phyloP scores from a whole-genome alignment of 2,888 invertebrate species.

The Eupithecia centaureata region DNA sequence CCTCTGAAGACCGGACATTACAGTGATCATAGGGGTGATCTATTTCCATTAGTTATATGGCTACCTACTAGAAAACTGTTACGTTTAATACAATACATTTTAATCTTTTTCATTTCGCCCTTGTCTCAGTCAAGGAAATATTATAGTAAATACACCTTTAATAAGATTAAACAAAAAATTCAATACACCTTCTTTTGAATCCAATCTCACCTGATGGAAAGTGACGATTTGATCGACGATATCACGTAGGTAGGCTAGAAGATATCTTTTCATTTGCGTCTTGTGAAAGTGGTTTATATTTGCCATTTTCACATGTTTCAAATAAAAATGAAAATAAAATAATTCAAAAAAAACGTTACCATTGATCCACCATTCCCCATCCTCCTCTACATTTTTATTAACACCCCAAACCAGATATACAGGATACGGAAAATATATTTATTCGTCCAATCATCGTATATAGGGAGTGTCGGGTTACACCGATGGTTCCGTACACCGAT shows the following conservation, averaged over 20 bases:
- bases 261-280: too few species aligned
- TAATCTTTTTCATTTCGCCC: background rate
- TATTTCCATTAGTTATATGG: background rate
- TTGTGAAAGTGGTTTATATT: too few species aligned
- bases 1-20: background rate
- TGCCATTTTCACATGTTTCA: background rate
- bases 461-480: conserved; percentile 83
- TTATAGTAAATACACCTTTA: too few species aligned
- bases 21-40: background rate
- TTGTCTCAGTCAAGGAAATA: too few species aligned
- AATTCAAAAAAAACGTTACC: too few species aligned
- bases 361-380: conserved; percentile 39
- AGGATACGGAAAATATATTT: conserved; percentile 84
- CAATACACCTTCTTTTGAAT: too few species aligned
- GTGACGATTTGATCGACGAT: too few species aligned
- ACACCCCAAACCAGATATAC: conserved; percentile 82
- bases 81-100: too few species aligned
- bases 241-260: too few species aligned
- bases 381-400: conserved; percentile 82
- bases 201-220: too few species aligned
- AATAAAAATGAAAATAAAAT: background rate
- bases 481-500: conserved; percentile 71
- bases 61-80: too few species aligned
- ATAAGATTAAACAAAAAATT: too few species aligned
- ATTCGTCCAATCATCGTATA: conserved; percentile 83